Base-by-base conservation (phyloP, 1,140 invertebrate genomes). In the Pseudoatta argentina region DNA sequence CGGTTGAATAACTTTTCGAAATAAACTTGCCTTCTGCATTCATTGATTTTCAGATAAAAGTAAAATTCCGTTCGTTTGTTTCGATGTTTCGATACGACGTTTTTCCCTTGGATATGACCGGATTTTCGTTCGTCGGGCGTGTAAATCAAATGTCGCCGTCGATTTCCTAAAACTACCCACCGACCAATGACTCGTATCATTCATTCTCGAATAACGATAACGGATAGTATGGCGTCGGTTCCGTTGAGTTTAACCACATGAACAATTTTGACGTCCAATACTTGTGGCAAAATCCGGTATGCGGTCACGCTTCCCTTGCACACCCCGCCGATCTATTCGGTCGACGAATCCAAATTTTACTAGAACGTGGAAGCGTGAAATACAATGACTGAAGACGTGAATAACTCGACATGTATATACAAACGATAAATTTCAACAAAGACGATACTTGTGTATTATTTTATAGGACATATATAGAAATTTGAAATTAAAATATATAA, bases 191-290 rank as follows among this genome's bases (percentile, higher is more conserved):
- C 24, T 77, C 39, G 24, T 8, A 24, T 21, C 63, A 16, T 48
- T 53, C 61, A 10, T 78, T 64, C 27, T 48, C 64, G 44, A n/a
- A 69, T 48, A 66, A 66, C 39, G 44, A 48, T 10, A n/a, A 10
- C 18, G 48, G 18, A 8, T 34, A 18, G 24, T 21, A 10, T 7
- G n/a, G 30, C 12, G 55, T 66, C 18, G 44, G 27, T 21, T 78
- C 30, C 44, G 55, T 73, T 59, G 67, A 34, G 55, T 82, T 6
- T 72, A 73, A 73, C 79, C 55, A 21, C 53, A 16, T 2, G 66
- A 82, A 18, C 55, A 21, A 82, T 82, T 82, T 82, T 55, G 55
- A 73, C 53, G 12, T 73, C 67, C 79, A 44, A 82, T 82, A 82
- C 39, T 82, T 72, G 53, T 7, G 34, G 34, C 18, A 24, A 34